A percentile compares a stretch with the other conserved stretches of the same genome.
phyloP scores from a whole-genome alignment of 2,113 vertebrate genomes.

The Tragelaphus scriptus region DNA sequence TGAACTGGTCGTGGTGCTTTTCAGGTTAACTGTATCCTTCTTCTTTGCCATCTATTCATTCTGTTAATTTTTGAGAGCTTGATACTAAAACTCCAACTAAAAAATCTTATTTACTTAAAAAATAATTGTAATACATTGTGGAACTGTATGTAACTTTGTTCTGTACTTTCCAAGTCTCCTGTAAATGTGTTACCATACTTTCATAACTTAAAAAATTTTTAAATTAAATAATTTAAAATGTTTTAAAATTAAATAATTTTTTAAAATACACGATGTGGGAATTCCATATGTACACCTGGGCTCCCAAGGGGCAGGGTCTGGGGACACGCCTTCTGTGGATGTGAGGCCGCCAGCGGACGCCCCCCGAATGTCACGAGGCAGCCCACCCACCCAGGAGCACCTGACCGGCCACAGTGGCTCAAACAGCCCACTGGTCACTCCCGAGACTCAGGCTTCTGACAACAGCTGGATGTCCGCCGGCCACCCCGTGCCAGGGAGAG shows the following conservation, averaged over 20 bases:
- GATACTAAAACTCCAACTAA: background rate
- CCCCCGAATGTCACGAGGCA: rapidly evolving
- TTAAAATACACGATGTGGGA: rapidly evolving
- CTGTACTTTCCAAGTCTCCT: background rate
- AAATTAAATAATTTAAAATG: background rate
- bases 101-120: background rate
- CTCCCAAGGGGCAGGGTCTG: too few species aligned
- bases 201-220: background rate
- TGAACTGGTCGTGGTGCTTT: background rate
- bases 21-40: background rate
- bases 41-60: background rate
- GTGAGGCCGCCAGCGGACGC: rapidly evolving
- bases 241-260: background rate
- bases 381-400: background rate
- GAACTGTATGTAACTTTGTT: background rate
- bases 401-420: too few species aligned
- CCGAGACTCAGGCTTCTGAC: rapidly evolving
- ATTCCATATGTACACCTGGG: rapidly evolving
- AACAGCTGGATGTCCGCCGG: rapidly evolving
- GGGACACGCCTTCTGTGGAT: rapidly evolving
- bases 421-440: rapidly evolving
- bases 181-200: background rate
- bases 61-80: background rate
- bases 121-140: background rate
- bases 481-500: rapidly evolving